Percentiles rank a stretch among this genome's conserved stretches.
phyloP scores from a whole-genome alignment of 2,888 invertebrate species.

The Leucophora obtusa region DNA sequence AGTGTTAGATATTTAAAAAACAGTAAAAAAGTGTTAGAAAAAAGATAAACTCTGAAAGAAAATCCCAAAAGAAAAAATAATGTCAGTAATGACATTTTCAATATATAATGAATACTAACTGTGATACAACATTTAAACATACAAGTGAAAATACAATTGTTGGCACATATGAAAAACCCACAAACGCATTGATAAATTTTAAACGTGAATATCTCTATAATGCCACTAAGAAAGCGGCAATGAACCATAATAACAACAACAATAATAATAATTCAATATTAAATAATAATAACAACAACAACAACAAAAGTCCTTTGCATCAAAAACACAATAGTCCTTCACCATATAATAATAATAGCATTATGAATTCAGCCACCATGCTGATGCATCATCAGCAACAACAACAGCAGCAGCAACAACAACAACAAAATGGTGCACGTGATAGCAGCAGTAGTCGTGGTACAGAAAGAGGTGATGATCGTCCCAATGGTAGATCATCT shows the following conservation, averaged over 20 bases:
- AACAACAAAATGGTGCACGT: constrained; percentile 73
- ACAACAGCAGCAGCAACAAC: constrained; percentile 71
- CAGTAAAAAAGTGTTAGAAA: constrained; percentile 18
- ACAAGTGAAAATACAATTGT: constrained; percentile 29
- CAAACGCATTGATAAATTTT: constrained; percentile 55
- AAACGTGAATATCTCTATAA: constrained; percentile 69
- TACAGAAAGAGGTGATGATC: constrained; percentile 67
- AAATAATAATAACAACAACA: constrained; percentile 45
- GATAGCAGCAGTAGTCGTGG: constrained; percentile 73
- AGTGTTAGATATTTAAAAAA: constrained; percentile 11
- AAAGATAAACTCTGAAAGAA: background rate
- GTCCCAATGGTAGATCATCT: constrained; percentile 71
- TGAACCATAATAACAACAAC: constrained; percentile 69
- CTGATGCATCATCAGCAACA: constrained; percentile 75
- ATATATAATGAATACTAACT: constrained; percentile 55
- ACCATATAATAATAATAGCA: constrained; percentile 60
- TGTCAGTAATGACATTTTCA: constrained; percentile 38
- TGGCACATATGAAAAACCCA: constrained; percentile 41
- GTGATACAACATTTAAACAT: constrained; percentile 47
- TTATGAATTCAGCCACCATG: constrained; percentile 75
- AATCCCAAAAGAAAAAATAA: constrained; percentile 31
- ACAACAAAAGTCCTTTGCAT: constrained; percentile 63
- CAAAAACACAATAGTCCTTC: constrained; percentile 62
- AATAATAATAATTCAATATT: constrained; percentile 63
- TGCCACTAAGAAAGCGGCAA: constrained; percentile 65